Base-by-base conservation (phyloP, 2,888 invertebrate genomes). In the Antheraea yamamai region DNA sequence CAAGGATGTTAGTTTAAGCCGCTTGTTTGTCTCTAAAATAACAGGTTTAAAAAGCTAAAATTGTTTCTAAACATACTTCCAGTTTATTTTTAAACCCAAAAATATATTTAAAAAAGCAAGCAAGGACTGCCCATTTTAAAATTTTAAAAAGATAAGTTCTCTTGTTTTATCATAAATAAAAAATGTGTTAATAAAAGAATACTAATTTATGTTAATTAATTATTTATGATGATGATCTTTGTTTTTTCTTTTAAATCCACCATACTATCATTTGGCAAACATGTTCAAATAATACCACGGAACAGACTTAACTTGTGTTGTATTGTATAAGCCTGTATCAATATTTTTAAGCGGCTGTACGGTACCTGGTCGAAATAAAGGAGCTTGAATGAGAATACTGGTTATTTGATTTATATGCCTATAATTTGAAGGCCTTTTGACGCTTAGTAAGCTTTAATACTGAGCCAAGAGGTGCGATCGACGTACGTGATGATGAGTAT, bases 301-400 rank as follows among this genome's bases (percentile, higher is more conserved):
- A 30, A 30, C 30, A 16, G 4, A 4, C 26, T 66, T 26, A 16
- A 16, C 14, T 16, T 66, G 4, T 26, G 30, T 16, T 66, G 14
- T 30, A 66, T 16, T 66, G 26, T 64, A 26, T 10, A 66, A 30
- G 26, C 30, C 0, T 55, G 26, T 26, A 8, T 76, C 77, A 47
- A 47, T 47, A 47, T 47, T 47, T 80, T 77, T 81, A 78, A 78
- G 79, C 75, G 75, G 73, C 68, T 74, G 66, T 74, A 68, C 51
- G 74, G 84, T 84, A 87, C 85, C 84, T 90, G 90, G 88, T 91
- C 87, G 85, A 89, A 94, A 93, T 94, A 94, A 95, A 95, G 90
- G 91, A 93, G 94, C 94, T 94, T 95, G 90, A 89, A 90, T 85
- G 80, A 84, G 75, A 76, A 35, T 47, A 18, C 7, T 35, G 74